Conservation (phyloP, 1,140 invertebrate genomes). For the Rhagoletis zephyria region DNA sequence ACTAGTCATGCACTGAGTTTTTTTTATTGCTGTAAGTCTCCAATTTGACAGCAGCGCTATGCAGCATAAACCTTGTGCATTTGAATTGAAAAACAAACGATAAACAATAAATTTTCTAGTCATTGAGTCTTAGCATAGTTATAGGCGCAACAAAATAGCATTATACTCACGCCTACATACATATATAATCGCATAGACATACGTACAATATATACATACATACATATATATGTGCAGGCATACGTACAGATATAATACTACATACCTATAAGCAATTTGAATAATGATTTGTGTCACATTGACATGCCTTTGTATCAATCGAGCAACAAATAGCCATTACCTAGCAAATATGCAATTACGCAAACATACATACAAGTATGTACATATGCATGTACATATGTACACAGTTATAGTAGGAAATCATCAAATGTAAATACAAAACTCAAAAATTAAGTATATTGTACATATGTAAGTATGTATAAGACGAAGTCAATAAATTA, state of each 20-base stretch:
- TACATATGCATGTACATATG: not conserved
- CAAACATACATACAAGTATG: not conserved
- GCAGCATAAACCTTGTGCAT: not conserved
- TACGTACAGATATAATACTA: not conserved
- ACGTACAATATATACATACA: not conserved
- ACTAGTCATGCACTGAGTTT: too few relatives aligned
- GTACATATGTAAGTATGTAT: not conserved
- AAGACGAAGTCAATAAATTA: not conserved
- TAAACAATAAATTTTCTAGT: slow-evolving; percentile 36
- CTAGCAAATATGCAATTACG: not conserved
- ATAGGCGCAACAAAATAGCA: slow-evolving; percentile 19
- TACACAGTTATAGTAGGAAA: not conserved
- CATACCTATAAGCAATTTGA: not conserved
- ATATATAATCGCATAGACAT: too few relatives aligned
- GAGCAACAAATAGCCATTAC: slow-evolving; percentile 1
- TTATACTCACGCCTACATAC: not conserved
- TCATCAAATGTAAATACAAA: not conserved
- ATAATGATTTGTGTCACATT: slow-evolving; percentile 48
- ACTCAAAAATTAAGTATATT: not conserved
- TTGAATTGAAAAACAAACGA: slow-evolving; percentile 13
- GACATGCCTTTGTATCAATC: slow-evolving; percentile 27
- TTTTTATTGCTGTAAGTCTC: too few relatives aligned
- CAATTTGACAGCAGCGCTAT: not conserved
- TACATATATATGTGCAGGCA: not conserved
- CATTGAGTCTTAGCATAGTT: slow-evolving; percentile 38